phyloP scores from a whole-genome alignment of 2,888 invertebrate species.

The Entomobrya multifasciata region DNA sequence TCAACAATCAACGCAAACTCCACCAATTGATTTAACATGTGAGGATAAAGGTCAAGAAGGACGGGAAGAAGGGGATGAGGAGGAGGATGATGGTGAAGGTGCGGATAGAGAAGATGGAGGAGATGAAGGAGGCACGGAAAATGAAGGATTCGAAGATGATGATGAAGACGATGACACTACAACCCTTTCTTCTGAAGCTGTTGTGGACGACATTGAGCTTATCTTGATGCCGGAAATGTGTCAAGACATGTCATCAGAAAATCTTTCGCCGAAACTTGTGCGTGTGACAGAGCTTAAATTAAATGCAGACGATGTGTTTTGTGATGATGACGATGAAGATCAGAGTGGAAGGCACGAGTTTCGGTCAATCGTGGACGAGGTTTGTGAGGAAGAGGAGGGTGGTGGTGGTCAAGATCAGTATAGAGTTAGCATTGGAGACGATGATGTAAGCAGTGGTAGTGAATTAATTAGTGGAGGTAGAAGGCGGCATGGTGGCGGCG shows the following conservation, averaged over 20 bases:
- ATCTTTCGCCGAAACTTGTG: constrained; percentile 78
- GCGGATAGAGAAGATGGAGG: constrained; percentile 5
- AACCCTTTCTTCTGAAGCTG: constrained; percentile 78
- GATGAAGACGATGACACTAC: constrained; percentile 70
- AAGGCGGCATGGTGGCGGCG: constrained; percentile 14
- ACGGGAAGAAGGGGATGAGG: neutral
- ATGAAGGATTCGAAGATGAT: constrained; percentile 46
- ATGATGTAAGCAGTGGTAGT: constrained; percentile 63
- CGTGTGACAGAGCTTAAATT: constrained; percentile 79
- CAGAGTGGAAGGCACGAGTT: constrained; percentile 74
- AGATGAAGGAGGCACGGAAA: neutral
- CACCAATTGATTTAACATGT: too few species aligned
- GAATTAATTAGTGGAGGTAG: constrained; percentile 55
- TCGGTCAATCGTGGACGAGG: constrained; percentile 74
- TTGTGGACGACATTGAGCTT: constrained; percentile 79
- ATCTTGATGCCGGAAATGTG: constrained; percentile 79
- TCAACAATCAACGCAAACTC: neutral
- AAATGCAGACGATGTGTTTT: constrained; percentile 64
- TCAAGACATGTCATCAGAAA: constrained; percentile 73
- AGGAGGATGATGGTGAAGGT: neutral
- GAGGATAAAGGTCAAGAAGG: neutral
- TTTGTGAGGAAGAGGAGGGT: constrained; percentile 49
- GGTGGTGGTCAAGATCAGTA: neutral
- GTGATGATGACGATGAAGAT: constrained; percentile 69
- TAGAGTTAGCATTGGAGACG: constrained; percentile 62